A percentile compares a stretch with the other conserved stretches of the same genome.
Evolutionary conservation across 1,140 invertebrate species (phyloP).

Genomic region (Bombus breviceps): DNA sequence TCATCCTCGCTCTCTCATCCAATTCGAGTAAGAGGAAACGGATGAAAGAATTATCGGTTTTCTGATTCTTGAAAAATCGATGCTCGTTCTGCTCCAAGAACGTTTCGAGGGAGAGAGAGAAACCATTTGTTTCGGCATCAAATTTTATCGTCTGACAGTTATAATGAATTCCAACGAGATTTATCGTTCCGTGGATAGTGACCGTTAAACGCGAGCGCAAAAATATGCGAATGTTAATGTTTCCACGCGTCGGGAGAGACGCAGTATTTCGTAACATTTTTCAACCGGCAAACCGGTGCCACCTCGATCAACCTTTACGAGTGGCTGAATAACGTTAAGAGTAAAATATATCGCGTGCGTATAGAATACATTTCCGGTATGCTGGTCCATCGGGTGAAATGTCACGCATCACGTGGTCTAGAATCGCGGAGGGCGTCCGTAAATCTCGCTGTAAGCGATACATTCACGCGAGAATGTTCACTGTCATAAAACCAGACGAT

Average conservation of each 20-base stretch:
- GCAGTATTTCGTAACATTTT: slow-evolving; percentile 12
- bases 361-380: slow-evolving; percentile 11
- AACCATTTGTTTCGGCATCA: slow-evolving; percentile 3
- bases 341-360: background rate
- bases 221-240: slow-evolving; percentile 13
- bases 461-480: background rate
- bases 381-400: background rate
- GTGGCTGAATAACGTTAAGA: background rate
- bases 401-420: background rate
- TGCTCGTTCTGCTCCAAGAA: background rate
- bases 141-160: slow-evolving; percentile 30
- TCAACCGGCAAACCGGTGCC: slow-evolving; percentile 15
- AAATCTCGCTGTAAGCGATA: background rate
- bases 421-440: background rate
- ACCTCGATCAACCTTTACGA: slow-evolving; percentile 4
- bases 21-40: background rate
- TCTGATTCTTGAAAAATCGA: background rate
- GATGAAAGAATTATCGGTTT: background rate
- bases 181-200: slow-evolving; percentile 8
- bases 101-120: too few species aligned
- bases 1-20: background rate
- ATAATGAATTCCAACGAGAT: slow-evolving; percentile 33
- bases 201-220: slow-evolving; percentile 27
- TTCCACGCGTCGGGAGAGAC: background rate
- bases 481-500: background rate